Conservation (phyloP, 2,113 vertebrate genomes). For the Telmatochromis sp. region DNA sequence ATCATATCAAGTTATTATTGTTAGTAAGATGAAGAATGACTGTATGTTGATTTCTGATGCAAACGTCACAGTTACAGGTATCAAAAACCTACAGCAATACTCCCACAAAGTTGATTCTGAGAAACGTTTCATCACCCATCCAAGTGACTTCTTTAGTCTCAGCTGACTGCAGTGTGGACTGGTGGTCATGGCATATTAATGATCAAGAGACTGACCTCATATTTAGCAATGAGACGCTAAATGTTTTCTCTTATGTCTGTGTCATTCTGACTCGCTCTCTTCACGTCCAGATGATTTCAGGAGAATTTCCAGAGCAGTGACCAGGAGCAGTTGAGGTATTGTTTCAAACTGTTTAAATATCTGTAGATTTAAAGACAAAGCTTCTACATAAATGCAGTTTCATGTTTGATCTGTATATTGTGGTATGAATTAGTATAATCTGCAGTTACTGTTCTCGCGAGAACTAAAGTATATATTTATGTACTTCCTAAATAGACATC, state of each 20-base stretch:
- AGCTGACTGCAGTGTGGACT: background rate
- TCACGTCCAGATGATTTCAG: background rate
- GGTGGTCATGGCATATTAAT: background rate
- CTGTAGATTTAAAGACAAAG: background rate
- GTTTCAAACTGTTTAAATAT: background rate
- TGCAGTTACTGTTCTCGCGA: background rate
- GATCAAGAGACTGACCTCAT: background rate
- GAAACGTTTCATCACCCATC: background rate
- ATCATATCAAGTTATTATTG: background rate
- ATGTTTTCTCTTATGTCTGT: background rate
- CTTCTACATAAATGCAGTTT: background rate
- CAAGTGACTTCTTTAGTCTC: background rate
- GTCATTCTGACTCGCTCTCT: fast-evolving
- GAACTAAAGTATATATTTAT: background rate
- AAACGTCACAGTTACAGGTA: background rate
- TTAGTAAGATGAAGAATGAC: background rate
- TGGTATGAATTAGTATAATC: background rate
- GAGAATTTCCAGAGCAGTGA: background rate
- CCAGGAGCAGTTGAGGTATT: background rate
- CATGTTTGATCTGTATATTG: background rate
- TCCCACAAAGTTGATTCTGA: background rate
- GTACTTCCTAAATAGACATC: background rate
- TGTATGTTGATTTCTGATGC: background rate
- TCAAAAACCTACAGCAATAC: background rate
- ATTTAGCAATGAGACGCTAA: fast-evolving